Percentiles rank a stretch among this genome's conserved stretches.
Conservation (phyloP, 2,888 invertebrate genomes). For the Hypolimnas misippus region DNA sequence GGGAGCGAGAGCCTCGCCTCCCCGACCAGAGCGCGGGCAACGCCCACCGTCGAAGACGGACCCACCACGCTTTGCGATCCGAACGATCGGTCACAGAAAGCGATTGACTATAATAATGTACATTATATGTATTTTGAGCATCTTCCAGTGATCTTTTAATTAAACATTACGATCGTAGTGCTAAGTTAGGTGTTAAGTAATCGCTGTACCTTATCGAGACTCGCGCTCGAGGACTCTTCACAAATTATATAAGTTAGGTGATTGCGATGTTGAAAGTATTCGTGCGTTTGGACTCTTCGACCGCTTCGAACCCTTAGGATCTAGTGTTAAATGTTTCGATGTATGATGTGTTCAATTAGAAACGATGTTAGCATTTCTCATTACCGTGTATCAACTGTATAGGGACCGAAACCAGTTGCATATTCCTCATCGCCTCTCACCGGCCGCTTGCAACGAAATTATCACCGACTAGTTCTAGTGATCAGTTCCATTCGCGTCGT, state of each 20-base stretch:
- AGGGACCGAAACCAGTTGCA: constrained; percentile 70
- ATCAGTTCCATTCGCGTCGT: no score
- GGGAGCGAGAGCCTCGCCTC: constrained; percentile 9
- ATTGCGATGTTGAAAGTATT: constrained; percentile 64
- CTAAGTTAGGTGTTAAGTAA: constrained; percentile 74
- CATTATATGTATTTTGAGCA: constrained; percentile 68
- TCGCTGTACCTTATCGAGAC: constrained; percentile 75
- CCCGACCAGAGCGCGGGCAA: constrained; percentile 8
- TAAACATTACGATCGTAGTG: constrained; percentile 69
- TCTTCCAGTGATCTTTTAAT: constrained; percentile 81
- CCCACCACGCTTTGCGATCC: constrained; percentile 41
- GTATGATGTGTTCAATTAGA: constrained; percentile 81
- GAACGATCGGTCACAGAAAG: constrained; percentile 54
- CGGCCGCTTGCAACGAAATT: constrained; percentile 34
- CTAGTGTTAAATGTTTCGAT: constrained; percentile 77
- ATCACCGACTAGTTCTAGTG: constrained; percentile 47
- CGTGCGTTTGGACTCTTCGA: constrained; percentile 64
- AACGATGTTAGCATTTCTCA: constrained; percentile 73
- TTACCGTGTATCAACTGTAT: constrained; percentile 56
- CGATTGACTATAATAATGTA: constrained; percentile 59
- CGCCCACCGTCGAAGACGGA: constrained; percentile 26
- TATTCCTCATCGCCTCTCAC: constrained; percentile 70
- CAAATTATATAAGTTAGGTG: constrained; percentile 78
- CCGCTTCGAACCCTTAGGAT: constrained; percentile 76
- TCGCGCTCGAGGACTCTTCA: constrained; percentile 71